These are phyloP conservation scores for Melieria omissa DNA, from an alignment of 2,888 invertebrate species.

Conservation along the genomic window DNA sequence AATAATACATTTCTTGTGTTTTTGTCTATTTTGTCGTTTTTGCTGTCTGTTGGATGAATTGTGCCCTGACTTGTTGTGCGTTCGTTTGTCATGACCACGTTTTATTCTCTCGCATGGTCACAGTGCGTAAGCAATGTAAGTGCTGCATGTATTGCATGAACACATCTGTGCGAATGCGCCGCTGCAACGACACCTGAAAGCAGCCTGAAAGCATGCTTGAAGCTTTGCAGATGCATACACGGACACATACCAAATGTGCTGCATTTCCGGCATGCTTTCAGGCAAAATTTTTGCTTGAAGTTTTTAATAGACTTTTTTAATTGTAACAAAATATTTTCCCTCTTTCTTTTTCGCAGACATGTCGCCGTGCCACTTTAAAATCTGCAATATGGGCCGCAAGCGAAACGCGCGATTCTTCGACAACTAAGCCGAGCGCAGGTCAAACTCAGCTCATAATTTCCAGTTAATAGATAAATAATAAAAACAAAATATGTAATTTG, in stretches of 20 bases:
- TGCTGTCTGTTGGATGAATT: background rate
- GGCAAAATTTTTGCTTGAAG: background rate
- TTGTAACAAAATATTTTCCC: background rate
- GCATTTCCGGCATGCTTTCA: background rate
- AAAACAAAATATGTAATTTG: too few relatives aligned
- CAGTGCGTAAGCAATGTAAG: constrained; percentile 62
- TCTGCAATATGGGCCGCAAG: constrained; percentile 77
- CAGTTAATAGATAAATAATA: background rate
- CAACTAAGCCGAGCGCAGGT: constrained; percentile 4
- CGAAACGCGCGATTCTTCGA: constrained; percentile 60
- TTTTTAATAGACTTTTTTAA: background rate
- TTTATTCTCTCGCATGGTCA: constrained; percentile 1
- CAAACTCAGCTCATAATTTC: background rate
- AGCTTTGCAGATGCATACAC: too few relatives aligned
- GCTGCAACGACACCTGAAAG: too few relatives aligned
- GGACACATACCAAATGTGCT: too few relatives aligned
- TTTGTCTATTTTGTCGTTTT: background rate
- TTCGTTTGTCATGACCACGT: background rate
- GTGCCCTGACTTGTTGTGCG: background rate
- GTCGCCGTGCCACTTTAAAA: constrained; percentile 76
- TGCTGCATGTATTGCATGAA: constrained; percentile 29
- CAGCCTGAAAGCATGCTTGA: too few relatives aligned
- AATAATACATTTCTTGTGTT: background rate
- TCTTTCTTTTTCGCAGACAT: constrained; percentile 69
- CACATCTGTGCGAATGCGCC: too few relatives aligned